Base-by-base conservation (phyloP, 2,888 invertebrate genomes). In the Oxytorus armatus region DNA sequence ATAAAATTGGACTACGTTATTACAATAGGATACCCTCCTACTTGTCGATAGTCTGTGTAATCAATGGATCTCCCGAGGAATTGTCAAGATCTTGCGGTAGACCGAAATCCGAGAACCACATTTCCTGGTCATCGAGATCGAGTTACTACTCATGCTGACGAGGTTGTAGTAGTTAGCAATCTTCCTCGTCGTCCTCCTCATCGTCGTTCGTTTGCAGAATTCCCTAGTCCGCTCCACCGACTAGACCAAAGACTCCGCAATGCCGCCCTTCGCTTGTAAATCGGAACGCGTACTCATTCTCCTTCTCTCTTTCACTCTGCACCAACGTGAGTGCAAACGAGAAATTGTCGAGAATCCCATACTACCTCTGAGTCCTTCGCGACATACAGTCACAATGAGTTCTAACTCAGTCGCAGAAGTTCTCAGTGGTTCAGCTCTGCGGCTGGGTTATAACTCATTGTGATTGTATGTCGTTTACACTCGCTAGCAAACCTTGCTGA, bases 241-340 rank as follows among this genome's bases (percentile, higher is more conserved):
- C 63, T 65, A 75, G 49, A 72, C 16, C 72, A 3, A 39, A 61
- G 59, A 36, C 36, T 59, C 18, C 11, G 25, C 39, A 16, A 29
- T 33, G 18, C 73, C 77, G 77, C 80, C 80, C 73, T 81, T 81
- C 25, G 51, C 79, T 76, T 80, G 79, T 80, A 72, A 55, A 72
- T 66, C 73, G 73, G 65, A 63, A 63, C 53, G 16, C 57, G 29
- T 33, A 29, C 47, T 47, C 44, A 11, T 18, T 68, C 44, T 29
- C 29, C 23, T 10, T 16, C 25, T 36, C 36, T 47, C 36, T 3
- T 18, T 29, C n/a, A n/a, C 29, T 7, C 18, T 44, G 8, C 25
- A 11, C 7, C 29, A 23, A 16, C 21, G 51, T 21, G 51, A 10
- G 14, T 65, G 11, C 18, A 36, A 36, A 51, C 51, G 69, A 65